phyloP scores from a whole-genome alignment of 2,888 invertebrate genomes.

The Furcula furcula region DNA sequence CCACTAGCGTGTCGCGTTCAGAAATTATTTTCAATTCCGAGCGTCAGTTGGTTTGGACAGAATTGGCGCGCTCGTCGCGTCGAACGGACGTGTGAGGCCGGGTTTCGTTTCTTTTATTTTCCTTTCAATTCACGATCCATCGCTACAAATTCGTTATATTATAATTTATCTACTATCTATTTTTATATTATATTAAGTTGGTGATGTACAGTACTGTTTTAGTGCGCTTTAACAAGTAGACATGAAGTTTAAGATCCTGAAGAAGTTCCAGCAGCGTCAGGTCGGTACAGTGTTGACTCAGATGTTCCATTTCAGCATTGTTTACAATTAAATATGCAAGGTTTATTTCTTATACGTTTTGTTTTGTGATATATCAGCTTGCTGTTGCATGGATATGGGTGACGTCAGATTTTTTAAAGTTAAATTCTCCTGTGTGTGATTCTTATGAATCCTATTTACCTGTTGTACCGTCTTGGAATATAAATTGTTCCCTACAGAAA shows the following conservation, averaged over 20 bases:
- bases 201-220: constrained; percentile 39
- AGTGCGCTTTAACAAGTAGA: constrained; percentile 19
- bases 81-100: constrained; percentile 28
- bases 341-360: constrained; percentile 8
- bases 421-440: no score
- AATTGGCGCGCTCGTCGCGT: constrained; percentile 25
- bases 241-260: constrained; percentile 75
- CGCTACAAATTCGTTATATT: constrained; percentile 24
- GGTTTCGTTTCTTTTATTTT: constrained; percentile 27
- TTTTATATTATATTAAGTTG: constrained; percentile 25
- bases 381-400: background rate
- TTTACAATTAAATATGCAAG: constrained; percentile 16
- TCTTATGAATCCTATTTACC: no score
- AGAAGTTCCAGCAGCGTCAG: constrained; percentile 63
- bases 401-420: background rate
- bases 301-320: constrained; percentile 21
- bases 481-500: no score
- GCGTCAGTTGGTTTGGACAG: constrained; percentile 21
- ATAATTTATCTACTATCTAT: constrained; percentile 30
- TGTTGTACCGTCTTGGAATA: no score
- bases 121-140: constrained; percentile 30
- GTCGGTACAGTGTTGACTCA: constrained; percentile 47
- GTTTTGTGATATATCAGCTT: background rate
- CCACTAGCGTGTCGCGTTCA: constrained; percentile 12
- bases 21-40: constrained; percentile 25